Base-by-base conservation (phyloP, 2,113 vertebrate genomes). In the Gobio gobio region DNA sequence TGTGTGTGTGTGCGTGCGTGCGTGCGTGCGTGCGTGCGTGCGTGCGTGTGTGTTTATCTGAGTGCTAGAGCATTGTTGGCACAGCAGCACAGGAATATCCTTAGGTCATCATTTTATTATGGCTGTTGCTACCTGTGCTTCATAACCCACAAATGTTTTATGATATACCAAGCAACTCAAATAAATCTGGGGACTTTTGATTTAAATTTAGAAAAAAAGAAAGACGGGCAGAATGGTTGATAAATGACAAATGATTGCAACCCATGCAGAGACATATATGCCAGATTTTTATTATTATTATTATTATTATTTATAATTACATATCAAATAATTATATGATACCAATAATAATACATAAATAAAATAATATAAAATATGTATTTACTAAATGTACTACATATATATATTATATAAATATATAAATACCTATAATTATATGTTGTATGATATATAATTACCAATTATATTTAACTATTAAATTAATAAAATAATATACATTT, bases 51-150 rank as follows among this genome's bases (percentile, higher is more conserved):
- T 66, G 33, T 68, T 68, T 68, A 36, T 68, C 7, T 40, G 33
- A 10, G 64, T 68, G 64, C 8, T 68, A 40, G 64, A 68, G 66
- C 66, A 22, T 70, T 73, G 70, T 73, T 73, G 70, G 70, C 22
- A 47, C 70, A 73, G 29, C 0, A 9, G 29, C 6, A 18, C 14
- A 64, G n/a, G 13, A 33, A 16, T 33, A 36, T 10, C 3, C 33
- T 18, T 68, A 36, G 64, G 26, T 68, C 29, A 20, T 24, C 24
- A 29, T 29, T 36, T 36, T 68, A 36, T 68, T 29, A 68, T 26
- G n/a, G 22, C 59, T 61, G n/a, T 61, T 24, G n/a, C 2, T 61
- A 26, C 59, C 59, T 26, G 54, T 56, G 6, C 2, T 20, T 56
- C 54, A 56, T 20, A 56, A 56, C 64, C 29, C 29, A 68, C 29